Evolutionary conservation across 2,113 vertebrate species (phyloP).

Genomic region (Perognathus longimembris): DNA sequence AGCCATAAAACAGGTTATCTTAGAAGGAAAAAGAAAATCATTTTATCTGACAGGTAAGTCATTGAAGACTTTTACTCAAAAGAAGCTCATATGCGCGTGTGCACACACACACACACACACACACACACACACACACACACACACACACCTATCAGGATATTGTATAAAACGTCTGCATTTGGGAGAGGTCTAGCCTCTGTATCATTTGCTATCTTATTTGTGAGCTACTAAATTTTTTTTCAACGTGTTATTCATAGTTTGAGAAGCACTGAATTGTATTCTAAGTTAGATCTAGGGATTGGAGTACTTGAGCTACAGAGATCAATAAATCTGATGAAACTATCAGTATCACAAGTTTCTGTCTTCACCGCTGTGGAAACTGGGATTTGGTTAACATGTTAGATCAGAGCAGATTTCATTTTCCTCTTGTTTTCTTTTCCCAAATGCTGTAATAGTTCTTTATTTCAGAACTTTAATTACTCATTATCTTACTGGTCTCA

Average conservation of each 20-base stretch:
- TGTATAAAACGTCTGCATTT: neutral
- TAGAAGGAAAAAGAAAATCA: neutral
- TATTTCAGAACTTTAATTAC: neutral
- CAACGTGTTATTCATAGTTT: too few relatives aligned
- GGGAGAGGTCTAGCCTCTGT: neutral
- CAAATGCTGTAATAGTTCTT: neutral
- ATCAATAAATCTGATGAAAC: neutral
- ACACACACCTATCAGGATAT: neutral
- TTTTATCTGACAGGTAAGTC: conserved; percentile 19
- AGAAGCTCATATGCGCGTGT: neutral
- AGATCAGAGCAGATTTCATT: neutral
- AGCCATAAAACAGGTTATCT: neutral
- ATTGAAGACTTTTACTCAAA: neutral
- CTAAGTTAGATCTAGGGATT: too few relatives aligned
- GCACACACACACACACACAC: too few relatives aligned
- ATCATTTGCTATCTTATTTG: too few relatives aligned
- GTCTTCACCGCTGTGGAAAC: neutral
- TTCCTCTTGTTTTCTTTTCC: neutral
- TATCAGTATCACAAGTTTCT: neutral
- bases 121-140: neutral
- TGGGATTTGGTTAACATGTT: neutral
- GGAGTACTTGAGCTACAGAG: too few relatives aligned
- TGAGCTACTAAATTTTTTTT: too few relatives aligned
- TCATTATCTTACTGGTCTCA: neutral
- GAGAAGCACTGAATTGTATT: too few relatives aligned